Conservation (phyloP, 2,888 invertebrate species). For the Marasmarcha lunaedactyla region DNA sequence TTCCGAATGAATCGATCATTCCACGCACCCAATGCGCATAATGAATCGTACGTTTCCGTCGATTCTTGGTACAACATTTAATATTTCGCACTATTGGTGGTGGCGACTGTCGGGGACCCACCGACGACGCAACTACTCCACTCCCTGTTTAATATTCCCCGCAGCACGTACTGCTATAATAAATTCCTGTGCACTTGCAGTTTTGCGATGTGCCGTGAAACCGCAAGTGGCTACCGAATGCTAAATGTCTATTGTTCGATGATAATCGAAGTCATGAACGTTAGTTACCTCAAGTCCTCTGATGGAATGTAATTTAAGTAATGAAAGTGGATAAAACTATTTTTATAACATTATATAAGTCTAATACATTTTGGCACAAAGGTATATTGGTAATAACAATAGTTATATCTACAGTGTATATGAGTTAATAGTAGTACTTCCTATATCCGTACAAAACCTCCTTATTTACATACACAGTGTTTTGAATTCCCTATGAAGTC, state of each 20-base stretch:
- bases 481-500: no score
- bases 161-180: conserved; percentile 48
- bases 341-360: no score
- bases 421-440: conserved; percentile 26
- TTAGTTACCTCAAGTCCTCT: no score
- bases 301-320: no score
- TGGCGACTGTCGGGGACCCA: conserved; percentile 26
- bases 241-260: conserved; percentile 45
- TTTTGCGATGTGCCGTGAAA: conserved; percentile 61
- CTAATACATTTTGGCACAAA: no score
- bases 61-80: conserved; percentile 45
- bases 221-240: conserved; percentile 53
- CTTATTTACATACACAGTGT: conserved; percentile 50
- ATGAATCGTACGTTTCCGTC: conserved; percentile 57
- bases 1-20: conserved; percentile 52
- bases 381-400: no score
- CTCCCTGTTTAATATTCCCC: conserved; percentile 49
- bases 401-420: no score
- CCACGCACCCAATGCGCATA: conserved; percentile 53
- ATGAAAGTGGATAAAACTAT: no score
- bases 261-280: conserved; percentile 5
- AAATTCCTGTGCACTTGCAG: conserved; percentile 67
- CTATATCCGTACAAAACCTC: conserved; percentile 38
- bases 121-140: conserved; percentile 25
- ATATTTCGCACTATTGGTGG: conserved; percentile 28